Conservation (phyloP, 2,113 vertebrate species). For the Clarias magur region DNA sequence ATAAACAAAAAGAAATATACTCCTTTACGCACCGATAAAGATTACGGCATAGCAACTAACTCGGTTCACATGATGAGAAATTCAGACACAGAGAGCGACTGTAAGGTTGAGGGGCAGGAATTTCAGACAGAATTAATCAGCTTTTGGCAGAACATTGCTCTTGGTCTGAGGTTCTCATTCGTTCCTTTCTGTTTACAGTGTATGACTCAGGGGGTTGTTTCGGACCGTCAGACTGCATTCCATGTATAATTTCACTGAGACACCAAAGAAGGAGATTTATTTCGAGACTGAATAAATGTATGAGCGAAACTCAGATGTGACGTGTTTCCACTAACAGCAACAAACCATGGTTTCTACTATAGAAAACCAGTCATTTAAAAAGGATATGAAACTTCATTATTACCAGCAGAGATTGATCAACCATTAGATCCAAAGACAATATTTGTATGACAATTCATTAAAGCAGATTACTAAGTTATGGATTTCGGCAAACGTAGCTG, state of each 20-base stretch:
- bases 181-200: not conserved
- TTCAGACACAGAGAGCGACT: not conserved
- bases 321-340: not conserved
- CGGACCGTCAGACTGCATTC: not conserved
- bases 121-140: slow-evolving; percentile 54
- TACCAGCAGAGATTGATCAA: not conserved
- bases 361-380: not conserved
- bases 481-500: not conserved
- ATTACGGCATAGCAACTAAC: not conserved
- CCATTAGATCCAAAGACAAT: not conserved
- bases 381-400: not conserved
- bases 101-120: slow-evolving; percentile 36
- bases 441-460: not conserved
- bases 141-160: slow-evolving; percentile 50
- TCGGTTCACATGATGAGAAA: not conserved
- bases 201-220: not conserved
- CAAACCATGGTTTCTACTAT: not conserved
- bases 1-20: not conserved
- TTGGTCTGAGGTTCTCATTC: slow-evolving; percentile 51
- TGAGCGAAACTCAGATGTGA: not conserved
- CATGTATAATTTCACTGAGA: not conserved
- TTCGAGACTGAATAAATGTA: not conserved
- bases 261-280: not conserved
- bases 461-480: not conserved
- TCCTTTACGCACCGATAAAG: not conserved